These are phyloP conservation scores for Tenodera sinensis DNA, from an alignment of 2,888 invertebrate species.

Conservation along the genomic window DNA sequence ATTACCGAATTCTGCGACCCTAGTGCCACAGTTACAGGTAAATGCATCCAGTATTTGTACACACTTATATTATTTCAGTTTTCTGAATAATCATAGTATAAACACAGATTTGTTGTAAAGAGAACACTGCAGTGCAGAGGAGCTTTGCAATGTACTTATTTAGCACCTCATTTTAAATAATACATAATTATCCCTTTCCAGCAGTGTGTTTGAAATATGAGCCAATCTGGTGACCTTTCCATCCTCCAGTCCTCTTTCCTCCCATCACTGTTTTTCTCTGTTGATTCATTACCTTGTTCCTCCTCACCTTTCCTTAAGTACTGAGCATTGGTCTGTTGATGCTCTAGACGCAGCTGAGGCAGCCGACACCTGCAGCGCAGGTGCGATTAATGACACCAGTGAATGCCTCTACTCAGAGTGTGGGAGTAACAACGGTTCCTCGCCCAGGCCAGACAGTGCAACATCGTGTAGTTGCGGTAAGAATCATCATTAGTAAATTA, in stretches of 20 bases:
- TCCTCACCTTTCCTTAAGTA: not conserved
- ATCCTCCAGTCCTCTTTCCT: not conserved
- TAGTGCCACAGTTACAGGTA: conserved; percentile 38
- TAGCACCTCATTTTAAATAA: not conserved
- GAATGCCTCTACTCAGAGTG: conserved; percentile 33
- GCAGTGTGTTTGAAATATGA: not conserved
- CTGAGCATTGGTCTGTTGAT: conserved; percentile 20
- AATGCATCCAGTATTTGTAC: not conserved
- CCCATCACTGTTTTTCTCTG: not conserved
- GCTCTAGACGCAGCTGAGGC: conserved; percentile 35
- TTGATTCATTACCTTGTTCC: not conserved
- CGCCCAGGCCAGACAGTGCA: conserved; percentile 44
- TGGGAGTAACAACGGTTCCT: conserved; percentile 43
- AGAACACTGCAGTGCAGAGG: not conserved
- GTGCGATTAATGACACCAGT: conserved; percentile 58
- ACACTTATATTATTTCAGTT: not conserved
- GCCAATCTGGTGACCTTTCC: not conserved
- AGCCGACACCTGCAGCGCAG: conserved; percentile 48
- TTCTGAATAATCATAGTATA: not conserved
- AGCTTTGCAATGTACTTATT: not conserved
- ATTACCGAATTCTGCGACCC: conserved; percentile 43
- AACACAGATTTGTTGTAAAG: not conserved
- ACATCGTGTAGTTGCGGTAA: conserved; percentile 54
- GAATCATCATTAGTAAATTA: conserved; percentile 1
- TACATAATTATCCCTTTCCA: not conserved